These are phyloP conservation scores for Heliornis fulica DNA, from an alignment of 2,113 vertebrate genomes.

Conservation along the genomic window DNA sequence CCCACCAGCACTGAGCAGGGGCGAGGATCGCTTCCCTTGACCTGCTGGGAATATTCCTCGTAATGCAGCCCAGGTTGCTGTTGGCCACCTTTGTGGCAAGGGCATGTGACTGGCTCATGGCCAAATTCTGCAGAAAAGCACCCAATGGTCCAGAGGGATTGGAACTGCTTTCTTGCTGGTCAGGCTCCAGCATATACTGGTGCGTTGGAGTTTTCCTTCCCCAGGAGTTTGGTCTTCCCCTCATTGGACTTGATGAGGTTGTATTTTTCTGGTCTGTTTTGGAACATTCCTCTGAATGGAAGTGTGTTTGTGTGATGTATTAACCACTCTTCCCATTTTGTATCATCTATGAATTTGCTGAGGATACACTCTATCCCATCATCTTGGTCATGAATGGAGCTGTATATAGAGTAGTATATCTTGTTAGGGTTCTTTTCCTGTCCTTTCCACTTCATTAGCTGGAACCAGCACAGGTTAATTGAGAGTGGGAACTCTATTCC, in stretches of 20 bases:
- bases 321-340: not conserved
- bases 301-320: not conserved
- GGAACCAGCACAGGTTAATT: slow-evolving; percentile 41
- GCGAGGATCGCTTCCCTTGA: not conserved
- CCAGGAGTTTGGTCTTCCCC: not conserved
- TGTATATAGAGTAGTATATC: not conserved
- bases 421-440: not conserved
- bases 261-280: not conserved
- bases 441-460: slow-evolving; percentile 28
- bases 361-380: not conserved
- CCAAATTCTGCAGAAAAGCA: no score
- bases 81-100: not conserved
- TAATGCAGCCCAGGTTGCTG: not conserved
- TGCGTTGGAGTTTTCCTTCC: not conserved
- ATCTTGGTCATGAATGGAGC: not conserved
- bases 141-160: no score
- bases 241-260: not conserved
- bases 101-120: not conserved
- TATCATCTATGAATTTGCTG: not conserved
- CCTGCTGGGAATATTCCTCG: not conserved
- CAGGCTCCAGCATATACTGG: not conserved
- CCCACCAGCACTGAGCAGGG: not conserved
- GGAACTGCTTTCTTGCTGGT: not conserved
- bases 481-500: slow-evolving; percentile 13
- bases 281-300: not conserved